Percentiles rank a stretch among this genome's conserved stretches.
Evolutionary conservation across 2,888 invertebrate species (phyloP).

Genomic region (Clostera curtula): DNA sequence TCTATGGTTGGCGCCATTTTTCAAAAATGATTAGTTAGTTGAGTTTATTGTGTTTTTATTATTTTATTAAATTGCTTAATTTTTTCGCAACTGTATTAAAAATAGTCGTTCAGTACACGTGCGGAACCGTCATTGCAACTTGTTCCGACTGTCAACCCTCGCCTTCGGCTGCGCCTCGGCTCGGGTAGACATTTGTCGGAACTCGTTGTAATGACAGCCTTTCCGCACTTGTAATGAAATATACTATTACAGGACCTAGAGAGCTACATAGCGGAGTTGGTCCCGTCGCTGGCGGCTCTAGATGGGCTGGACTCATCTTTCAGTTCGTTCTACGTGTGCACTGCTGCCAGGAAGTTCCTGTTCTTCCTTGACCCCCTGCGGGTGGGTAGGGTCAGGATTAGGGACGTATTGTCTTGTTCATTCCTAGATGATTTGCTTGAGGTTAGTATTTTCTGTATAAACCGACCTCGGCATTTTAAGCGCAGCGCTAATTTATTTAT

Average conservation of each 20-base stretch:
- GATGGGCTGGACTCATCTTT: conserved; percentile 94
- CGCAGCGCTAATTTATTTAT: too few species aligned
- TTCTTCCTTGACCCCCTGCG: conserved; percentile 95
- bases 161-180: too few species aligned
- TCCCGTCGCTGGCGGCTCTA: conserved; percentile 92
- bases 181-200: too few species aligned
- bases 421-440: conserved; percentile 94
- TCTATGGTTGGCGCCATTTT: too few species aligned
- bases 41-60: too few species aligned
- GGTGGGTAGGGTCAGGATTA: conserved; percentile 91
- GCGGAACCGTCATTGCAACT: too few species aligned
- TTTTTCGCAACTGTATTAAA: too few species aligned
- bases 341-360: conserved; percentile 95
- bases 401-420: conserved; percentile 93
- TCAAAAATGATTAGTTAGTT: too few species aligned
- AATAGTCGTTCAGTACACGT: too few species aligned
- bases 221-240: not conserved
- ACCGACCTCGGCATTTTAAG: too few species aligned
- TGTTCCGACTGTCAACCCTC: too few species aligned
- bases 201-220: not conserved
- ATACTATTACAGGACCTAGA: conserved; percentile 84
- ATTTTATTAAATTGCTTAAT: too few species aligned
- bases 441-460: conserved; percentile 45
- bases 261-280: conserved; percentile 94
- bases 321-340: conserved; percentile 96